Evolutionary conservation across 2,888 invertebrate genomes (phyloP), one percentile per base, ranked within the genome.

Genomic region (Limnephilus marmoratus): DNA sequence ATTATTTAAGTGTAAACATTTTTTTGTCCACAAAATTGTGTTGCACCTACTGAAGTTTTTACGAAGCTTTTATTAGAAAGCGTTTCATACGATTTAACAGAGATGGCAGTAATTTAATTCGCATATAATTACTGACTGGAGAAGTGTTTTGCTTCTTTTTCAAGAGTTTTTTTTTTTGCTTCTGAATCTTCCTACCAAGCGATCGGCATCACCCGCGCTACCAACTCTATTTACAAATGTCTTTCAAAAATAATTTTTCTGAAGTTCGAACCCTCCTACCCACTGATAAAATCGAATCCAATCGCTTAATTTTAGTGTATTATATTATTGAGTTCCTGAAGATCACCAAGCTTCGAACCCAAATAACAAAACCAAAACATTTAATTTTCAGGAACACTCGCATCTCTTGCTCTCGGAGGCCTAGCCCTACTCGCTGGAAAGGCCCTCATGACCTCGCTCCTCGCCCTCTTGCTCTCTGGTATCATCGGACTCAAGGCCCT

Each of bases 391-490:
- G 98, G 98, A 93, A 98, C 98, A 0, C 94, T 98, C 1, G 97
- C 98, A 95, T 97, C 98, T 0, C 94, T 98, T 81, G 98, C 97
- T 15, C 95, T 98, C 90, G 98, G 98, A 24, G 98, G 97, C 0
- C 95, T 98, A 4, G 98, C 98, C 0, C 95, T 98, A 87, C 96
- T 98, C 81, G 98, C 98, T 13, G 98, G 98, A 15, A 98, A 98
- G 95, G 98, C 98, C 0, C 95, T 98, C 29, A 97, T 98, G 97
- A 98, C 98, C 0, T 98, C 98, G 2, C 95, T 98, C 91, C 97
- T 98, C 96, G 98, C 98, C 0, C 96, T 98, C 0, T 97, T 98
- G 94, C 95, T 98, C 0, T 98, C 98, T 0, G 97, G 97, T 0
- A 97, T 98, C 93, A 96, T 98, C 92, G 98, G 98, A 0, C 95